Conservation (phyloP, 2,888 invertebrate genomes). For the Alloscopus bannaensis region DNA sequence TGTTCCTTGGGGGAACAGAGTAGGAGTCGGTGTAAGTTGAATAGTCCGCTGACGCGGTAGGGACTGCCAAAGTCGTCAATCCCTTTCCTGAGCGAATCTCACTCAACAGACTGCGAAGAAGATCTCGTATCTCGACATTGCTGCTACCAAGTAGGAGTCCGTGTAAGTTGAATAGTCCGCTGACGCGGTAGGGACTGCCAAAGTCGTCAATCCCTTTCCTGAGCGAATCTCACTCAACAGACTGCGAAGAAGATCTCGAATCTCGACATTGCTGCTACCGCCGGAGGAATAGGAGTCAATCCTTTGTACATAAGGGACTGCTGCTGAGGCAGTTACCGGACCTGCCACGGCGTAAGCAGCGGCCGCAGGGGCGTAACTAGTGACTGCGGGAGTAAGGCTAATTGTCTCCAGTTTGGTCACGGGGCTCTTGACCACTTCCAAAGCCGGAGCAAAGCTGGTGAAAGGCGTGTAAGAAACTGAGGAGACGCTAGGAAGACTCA, state of each 20-base stretch:
- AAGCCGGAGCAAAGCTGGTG: slow-evolving; percentile 3
- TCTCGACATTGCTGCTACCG: slow-evolving; percentile 45
- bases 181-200: slow-evolving; percentile 2
- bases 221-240: slow-evolving; percentile 36
- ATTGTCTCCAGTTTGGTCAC: slow-evolving; percentile 48
- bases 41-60: not conserved
- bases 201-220: not conserved
- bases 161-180: slow-evolving; percentile 10
- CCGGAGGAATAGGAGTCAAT: slow-evolving; percentile 45
- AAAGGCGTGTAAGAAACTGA: slow-evolving; percentile 27
- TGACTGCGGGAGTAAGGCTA: slow-evolving; percentile 10
- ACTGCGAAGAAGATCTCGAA: slow-evolving; percentile 42
- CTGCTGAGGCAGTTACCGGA: slow-evolving; percentile 9
- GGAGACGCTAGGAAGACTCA: slow-evolving; percentile 14
- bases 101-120: slow-evolving; percentile 36
- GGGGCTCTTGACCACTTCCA: slow-evolving; percentile 40
- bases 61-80: not conserved
- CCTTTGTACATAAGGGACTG: slow-evolving; percentile 34
- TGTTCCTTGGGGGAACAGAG: slow-evolving; percentile 54
- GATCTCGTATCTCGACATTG: slow-evolving; percentile 41
- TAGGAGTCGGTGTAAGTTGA: slow-evolving; percentile 39
- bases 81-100: slow-evolving; percentile 23
- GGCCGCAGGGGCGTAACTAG: slow-evolving; percentile 16
- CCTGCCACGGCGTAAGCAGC: slow-evolving; percentile 19
- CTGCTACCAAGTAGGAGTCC: slow-evolving; percentile 50